These are phyloP conservation scores for Perodicticus potto DNA, from an alignment of 2,797 vertebrate genomes.

Conservation along the genomic window DNA sequence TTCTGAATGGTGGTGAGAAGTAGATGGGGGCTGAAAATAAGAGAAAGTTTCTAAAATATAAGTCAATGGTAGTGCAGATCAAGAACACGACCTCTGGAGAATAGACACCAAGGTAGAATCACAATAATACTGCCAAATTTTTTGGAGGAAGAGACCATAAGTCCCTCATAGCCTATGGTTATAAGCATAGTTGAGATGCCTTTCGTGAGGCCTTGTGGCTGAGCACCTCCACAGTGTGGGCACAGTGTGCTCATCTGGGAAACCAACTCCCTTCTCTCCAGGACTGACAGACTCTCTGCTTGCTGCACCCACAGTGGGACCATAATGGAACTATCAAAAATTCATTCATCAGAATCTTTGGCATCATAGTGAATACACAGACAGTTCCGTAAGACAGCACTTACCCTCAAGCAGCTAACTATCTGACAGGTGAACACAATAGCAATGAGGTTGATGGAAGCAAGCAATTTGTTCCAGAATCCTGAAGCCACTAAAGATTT, in stretches of 20 bases:
- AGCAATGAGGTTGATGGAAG: not conserved
- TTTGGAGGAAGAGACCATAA: not conserved
- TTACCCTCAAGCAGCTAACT: not conserved
- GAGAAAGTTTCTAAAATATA: not conserved
- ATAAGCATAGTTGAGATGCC: fast-evolving
- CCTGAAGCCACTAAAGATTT: not conserved
- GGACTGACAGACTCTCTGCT: not conserved
- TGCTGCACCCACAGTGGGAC: not conserved
- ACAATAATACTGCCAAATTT: not conserved
- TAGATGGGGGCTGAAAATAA: not conserved
- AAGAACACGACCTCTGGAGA: not conserved
- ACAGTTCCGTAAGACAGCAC: not conserved
- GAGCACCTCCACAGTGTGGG: not conserved
- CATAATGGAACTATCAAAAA: not conserved
- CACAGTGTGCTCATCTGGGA: not conserved
- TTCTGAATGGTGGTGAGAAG: not conserved
- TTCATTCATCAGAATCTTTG: not conserved
- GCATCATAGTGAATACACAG: not conserved
- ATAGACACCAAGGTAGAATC: not conserved
- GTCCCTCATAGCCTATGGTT: not conserved
- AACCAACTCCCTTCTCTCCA: not conserved
- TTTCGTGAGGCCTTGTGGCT: fast-evolving
- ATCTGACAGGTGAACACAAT: not conserved
- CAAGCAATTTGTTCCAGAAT: conserved; percentile 17
- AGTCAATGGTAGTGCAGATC: not conserved